These are phyloP conservation scores for Colletes latitarsis DNA, from an alignment of 1,140 invertebrate species.

Conservation along the genomic window DNA sequence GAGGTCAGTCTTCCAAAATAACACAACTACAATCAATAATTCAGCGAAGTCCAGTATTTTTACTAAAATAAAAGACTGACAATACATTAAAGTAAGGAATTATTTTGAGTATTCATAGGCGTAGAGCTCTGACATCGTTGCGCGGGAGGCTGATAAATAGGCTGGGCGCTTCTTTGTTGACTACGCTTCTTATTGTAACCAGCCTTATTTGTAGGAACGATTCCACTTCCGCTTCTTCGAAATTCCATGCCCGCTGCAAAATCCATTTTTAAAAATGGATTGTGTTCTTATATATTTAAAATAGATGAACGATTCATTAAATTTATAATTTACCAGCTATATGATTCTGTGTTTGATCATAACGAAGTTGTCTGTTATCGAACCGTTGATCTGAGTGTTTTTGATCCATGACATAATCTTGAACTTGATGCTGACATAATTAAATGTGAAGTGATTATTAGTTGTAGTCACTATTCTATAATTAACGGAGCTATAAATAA, in stretches of 20 bases:
- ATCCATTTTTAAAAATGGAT: constrained; percentile 5
- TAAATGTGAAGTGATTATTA: neutral
- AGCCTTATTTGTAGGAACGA: constrained; percentile 53
- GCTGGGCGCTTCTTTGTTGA: constrained; percentile 75
- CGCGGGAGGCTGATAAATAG: constrained; percentile 79
- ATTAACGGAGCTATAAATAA: neutral
- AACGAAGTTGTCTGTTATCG: constrained; percentile 69
- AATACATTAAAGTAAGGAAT: constrained; percentile 61
- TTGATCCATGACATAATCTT: constrained; percentile 36
- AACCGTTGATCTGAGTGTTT: constrained; percentile 69
- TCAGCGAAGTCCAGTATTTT: constrained; percentile 46
- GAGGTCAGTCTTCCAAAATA: constrained; percentile 51
- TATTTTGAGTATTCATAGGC: constrained; percentile 59
- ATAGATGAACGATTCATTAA: neutral
- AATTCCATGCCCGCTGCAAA: constrained; percentile 71
- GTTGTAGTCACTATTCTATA: neutral
- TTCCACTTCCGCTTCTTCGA: constrained; percentile 69
- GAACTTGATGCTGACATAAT: constrained; percentile 30
- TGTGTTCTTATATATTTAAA: neutral
- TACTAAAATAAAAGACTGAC: constrained; percentile 48
- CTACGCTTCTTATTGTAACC: constrained; percentile 71
- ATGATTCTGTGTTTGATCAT: constrained; percentile 74
- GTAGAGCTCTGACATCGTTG: constrained; percentile 67
- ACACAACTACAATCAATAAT: constrained; percentile 46
- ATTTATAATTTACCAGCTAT: constrained; percentile 66